A percentile compares a stretch with the other conserved stretches of the same genome.
phyloP scores from a whole-genome alignment of 2,113 vertebrate genomes.

The Gymnobelideus leadbeateri region DNA sequence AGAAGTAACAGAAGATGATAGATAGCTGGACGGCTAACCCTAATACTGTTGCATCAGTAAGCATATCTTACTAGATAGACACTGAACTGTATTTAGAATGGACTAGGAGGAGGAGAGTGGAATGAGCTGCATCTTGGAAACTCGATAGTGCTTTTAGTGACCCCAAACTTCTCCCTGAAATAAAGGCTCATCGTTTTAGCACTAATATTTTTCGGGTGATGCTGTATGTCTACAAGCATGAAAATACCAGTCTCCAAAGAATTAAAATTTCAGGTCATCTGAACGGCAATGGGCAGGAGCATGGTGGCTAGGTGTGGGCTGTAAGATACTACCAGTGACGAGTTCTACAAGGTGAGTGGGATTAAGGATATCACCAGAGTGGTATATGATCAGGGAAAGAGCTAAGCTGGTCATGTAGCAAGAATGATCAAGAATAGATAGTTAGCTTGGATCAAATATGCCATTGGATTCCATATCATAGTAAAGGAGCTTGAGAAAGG shows the following conservation, averaged over 20 bases:
- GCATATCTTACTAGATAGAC: background rate
- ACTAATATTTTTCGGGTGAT: background rate
- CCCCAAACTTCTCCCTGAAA: background rate
- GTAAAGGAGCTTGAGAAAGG: background rate
- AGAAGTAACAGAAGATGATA: background rate
- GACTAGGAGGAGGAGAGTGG: background rate
- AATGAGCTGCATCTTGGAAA: background rate
- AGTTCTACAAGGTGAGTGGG: background rate
- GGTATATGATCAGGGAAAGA: background rate
- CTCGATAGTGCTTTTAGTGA: background rate
- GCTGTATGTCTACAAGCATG: background rate
- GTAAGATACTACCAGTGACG: background rate
- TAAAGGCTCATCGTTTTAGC: background rate
- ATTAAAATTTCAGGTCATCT: background rate
- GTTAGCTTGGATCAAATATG: background rate
- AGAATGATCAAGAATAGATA: background rate
- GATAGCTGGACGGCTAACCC: background rate
- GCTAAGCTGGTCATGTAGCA: background rate
- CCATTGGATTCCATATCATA: background rate
- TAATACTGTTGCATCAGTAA: background rate
- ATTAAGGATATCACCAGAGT: background rate
- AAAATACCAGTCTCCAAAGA: background rate
- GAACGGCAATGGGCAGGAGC: background rate
- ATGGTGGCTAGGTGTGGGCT: background rate
- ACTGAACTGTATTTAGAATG: background rate